Base-by-base conservation (phyloP, 2,797 vertebrate species). In the Sibirionetta formosa region DNA sequence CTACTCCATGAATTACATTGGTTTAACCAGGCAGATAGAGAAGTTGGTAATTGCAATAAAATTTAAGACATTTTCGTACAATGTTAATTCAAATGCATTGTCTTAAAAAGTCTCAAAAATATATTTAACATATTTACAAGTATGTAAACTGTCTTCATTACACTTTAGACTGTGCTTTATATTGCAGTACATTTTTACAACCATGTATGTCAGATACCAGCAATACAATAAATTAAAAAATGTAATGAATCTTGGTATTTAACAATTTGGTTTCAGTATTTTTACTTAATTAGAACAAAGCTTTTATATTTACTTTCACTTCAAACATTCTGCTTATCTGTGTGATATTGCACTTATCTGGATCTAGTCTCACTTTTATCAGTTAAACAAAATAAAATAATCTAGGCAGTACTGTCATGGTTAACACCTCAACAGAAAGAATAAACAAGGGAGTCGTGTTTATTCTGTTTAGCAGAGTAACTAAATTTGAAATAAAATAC, bases 271-370 rank as follows among this genome's bases (percentile, higher is more conserved):
- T 93, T 90, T 92, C 79, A 90, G 38, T 72, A 80, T 68, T 63
- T 88, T 86, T 72, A 88, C 96, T 95, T 94, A 54, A 89, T 31
- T 88, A 65, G 58, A 96, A 88, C 40, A 92, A 86, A 84, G 17
- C 31, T 95, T 97, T 95, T 86, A 56, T 75, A 61, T 90, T 90
- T 89, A 95, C 29, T 94, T 94, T 66, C 61, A 51, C 33, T 63
- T 92, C 82, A 42, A 84, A 89, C 64, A 82, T 68, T 94, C 91
- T 78, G 86, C 71, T 94, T 83, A 82, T 64, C 56, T 93, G 35
- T 82, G 60, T 91, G 65, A 83, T 88, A 89, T 35, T 95, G 76
- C 83, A 73, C 84, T 96, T 94, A 86, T 50, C 58, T 88, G 76
- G 26, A 93, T 95, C 88, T 94, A 83, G 83, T 87, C 26, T 94